These are phyloP conservation scores for Drosophila ananassae DNA, from an alignment of 1,140 invertebrate genomes.

Conservation along the genomic window DNA sequence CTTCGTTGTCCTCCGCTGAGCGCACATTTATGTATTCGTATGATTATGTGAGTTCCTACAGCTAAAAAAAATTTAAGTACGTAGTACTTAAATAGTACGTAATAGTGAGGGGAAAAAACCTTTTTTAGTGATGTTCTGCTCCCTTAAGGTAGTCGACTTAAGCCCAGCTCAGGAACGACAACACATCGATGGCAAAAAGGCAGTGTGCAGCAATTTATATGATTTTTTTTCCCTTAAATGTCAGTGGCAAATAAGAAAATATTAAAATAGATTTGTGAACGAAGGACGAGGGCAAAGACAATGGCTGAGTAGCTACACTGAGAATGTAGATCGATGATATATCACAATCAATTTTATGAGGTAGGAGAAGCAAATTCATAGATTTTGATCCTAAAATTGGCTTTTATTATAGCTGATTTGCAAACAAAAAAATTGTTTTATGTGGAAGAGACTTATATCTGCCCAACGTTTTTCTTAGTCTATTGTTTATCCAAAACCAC, in stretches of 20 bases:
- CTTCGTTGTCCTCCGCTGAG: constrained; percentile 36
- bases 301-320: constrained; percentile 54
- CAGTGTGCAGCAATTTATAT: constrained; percentile 78
- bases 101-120: constrained; percentile 69
- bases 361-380: too few relatives aligned
- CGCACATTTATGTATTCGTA: constrained; percentile 32
- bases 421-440: too few relatives aligned
- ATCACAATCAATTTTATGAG: too few relatives aligned
- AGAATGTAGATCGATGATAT: constrained; percentile 6
- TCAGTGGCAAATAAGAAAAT: constrained; percentile 82
- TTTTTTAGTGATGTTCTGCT: constrained; percentile 58
- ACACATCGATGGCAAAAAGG: constrained; percentile 58
- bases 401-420: too few relatives aligned
- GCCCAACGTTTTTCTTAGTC: not conserved
- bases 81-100: too few relatives aligned
- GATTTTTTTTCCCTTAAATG: constrained; percentile 74
- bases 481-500: not conserved
- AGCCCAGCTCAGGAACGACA: constrained; percentile 3
- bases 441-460: not conserved
- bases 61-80: constrained; percentile 69
- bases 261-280: constrained; percentile 82
- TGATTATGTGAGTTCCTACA: constrained; percentile 28
- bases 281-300: constrained; percentile 66
- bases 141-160: constrained; percentile 27
- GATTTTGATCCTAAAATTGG: too few relatives aligned